Evolutionary conservation across 2,797 vertebrate species (phyloP), one percentile per base, ranked within the genome.

Genomic region (Oreochromis mossambicus): DNA sequence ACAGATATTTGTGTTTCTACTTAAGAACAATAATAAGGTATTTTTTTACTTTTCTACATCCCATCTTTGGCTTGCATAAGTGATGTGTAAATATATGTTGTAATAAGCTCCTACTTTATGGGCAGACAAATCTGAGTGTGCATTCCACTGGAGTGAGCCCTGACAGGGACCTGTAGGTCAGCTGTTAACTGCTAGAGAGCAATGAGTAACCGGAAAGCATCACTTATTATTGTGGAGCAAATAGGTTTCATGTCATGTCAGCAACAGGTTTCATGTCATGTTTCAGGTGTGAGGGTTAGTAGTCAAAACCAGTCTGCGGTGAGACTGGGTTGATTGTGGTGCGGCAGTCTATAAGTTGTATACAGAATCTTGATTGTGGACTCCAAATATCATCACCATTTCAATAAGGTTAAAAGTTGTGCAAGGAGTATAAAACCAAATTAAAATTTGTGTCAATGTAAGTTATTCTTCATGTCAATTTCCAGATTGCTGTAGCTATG

Each of bases 21-120:
- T 63, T 63, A 7, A n/a, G 32, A n/a, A 63, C 58, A 63, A 5
- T 63, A 63, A 63, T 36, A 36, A 0, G 6, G 32, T n/a, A 36
- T 63, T 36, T 36, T 26, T 36, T 63, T 12, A 6, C 32, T 36
- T 63, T 63, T 36, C 2, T 63, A 36, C 32, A 36, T 7, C 4
- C 0, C 58, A 63, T n/a, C 63, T 68, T 68, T 10, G 17, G 32
- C 9, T 34, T 36, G 17, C 38, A 43, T 68, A 68, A 68, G 43
- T 43, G 0, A 68, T 24, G n/a, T 24, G 8, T 68, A 15, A 68
- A 15, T 68, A 43, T 43, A 2, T 43, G 13, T 68, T 68, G 63
- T 68, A 68, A 43, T 68, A 68, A 43, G 38, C 38, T 46, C 21
- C 38, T 21, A 43, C 34, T 70, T 70, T 26, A 26, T 70, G 63